phyloP scores from a whole-genome alignment of 2,113 vertebrate species.

The Cottus gobio region DNA sequence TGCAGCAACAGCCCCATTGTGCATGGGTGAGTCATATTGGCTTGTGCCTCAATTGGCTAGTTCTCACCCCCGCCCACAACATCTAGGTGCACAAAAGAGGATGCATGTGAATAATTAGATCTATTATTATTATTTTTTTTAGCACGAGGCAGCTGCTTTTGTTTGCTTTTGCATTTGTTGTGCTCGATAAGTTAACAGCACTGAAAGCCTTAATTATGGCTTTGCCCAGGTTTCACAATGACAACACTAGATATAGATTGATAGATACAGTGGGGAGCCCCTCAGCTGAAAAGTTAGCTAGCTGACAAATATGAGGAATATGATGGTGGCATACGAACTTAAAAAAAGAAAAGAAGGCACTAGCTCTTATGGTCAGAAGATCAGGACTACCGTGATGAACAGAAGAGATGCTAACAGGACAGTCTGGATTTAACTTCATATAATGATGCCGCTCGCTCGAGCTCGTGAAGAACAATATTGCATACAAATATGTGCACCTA shows the following conservation, averaged over 20 bases:
- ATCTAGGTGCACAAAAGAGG: conserved; percentile 18
- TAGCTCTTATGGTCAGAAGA: conserved; percentile 42
- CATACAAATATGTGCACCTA: conserved; percentile 68
- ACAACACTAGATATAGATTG: conserved; percentile 37
- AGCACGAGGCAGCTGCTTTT: not conserved
- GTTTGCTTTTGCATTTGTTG: too few relatives aligned
- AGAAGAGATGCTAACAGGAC: conserved; percentile 11
- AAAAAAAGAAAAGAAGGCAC: conserved; percentile 71
- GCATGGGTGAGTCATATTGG: conserved; percentile 60
- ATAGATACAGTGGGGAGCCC: conserved; percentile 16
- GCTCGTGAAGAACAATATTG: conserved; percentile 46
- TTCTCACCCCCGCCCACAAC: not conserved
- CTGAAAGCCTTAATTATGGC: conserved; percentile 43
- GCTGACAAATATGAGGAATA: conserved; percentile 29
- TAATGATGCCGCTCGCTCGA: conserved; percentile 29
- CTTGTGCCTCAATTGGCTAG: conserved; percentile 25
- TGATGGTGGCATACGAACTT: conserved; percentile 32
- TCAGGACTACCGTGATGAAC: conserved; percentile 16
- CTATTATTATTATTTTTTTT: not conserved
- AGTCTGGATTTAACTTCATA: conserved; percentile 20
- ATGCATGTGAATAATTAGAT: conserved; percentile 23
- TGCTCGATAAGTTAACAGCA: conserved; percentile 1
- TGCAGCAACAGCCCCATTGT: conserved; percentile 49
- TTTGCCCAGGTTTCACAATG: conserved; percentile 50
- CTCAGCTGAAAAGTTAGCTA: conserved; percentile 30